Evolutionary conservation across 1,140 invertebrate genomes (phyloP), one percentile per base, ranked within the genome.

Genomic region (Rhyzopertha dominica): DNA sequence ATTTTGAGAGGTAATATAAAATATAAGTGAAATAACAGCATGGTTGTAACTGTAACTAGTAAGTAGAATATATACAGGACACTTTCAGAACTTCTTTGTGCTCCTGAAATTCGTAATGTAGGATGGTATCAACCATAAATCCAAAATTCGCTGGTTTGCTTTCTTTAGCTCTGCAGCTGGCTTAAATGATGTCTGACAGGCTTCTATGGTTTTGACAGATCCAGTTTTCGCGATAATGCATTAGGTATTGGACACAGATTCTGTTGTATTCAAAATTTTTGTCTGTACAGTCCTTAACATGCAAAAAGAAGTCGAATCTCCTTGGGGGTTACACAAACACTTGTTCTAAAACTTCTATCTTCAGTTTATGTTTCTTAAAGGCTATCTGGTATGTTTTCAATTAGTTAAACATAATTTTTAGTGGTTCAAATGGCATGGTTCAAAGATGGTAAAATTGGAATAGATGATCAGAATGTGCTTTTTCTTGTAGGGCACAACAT

Each of bases 21-120:
- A n/a, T n/a, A n/a, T n/a, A n/a, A n/a, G n/a, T n/a, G n/a, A n/a
- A n/a, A n/a, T n/a, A n/a, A n/a, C n/a, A n/a, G n/a, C n/a, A n/a
- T n/a, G n/a, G n/a, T n/a, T n/a, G n/a, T n/a, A n/a, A n/a, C n/a
- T n/a, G n/a, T n/a, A n/a, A n/a, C n/a, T n/a, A n/a, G n/a, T n/a
- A n/a, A n/a, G n/a, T n/a, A n/a, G n/a, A 63, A 28, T 65, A 65
- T 13, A 63, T 51, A 38, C 43, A 53, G 1, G 62, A 58, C 4
- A 30, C 26, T 44, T 58, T 53, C 5, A 46, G 44, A 16, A 50
- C 44, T 14, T 36, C 56, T 56, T 22, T 5, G 42, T 51, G 12
- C 24, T 42, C 42, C 26, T 54, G 40, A 18, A 61, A 43, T 34
- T 59, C 43, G 35, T 59, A 59, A 7, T 57, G 46, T 18, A 64